Evolutionary conservation across 2,888 invertebrate species (phyloP), one percentile per base, ranked within the genome.

Genomic region (Caenorhabditis doughertyi): DNA sequence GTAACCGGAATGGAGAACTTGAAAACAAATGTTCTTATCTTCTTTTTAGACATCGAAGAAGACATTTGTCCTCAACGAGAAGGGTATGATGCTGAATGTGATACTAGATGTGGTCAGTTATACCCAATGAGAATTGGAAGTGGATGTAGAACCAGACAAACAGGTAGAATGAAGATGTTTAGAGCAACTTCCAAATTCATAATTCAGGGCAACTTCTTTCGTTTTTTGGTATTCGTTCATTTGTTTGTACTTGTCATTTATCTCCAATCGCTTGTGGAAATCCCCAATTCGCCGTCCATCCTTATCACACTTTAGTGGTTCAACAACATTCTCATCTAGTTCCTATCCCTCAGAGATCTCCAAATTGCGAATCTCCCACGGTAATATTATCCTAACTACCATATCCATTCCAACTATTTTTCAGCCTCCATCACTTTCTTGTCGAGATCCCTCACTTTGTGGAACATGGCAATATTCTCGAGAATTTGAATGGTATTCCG

Each of bases 21-120:
- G n/a, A 35, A 35, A 35, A 9, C 9, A 5, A 35, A 7, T 5
- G 35, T 35, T 35, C 35, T 7, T 9, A 3, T 2, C 9, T 13
- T 1, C 23, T 56, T 58, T 74, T 25, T 74, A 88, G 88, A 88
- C 47, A 79, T 87, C 56, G 73, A 76, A 21, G 88, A 88, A 35
- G 88, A 88, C 42, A 81, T 88, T 27, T 88, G 88, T 53, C 84
- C 86, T 23, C 88, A 88, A 55, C 72, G 85, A 21, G 86, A 88
- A 64, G 88, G 88, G 9, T 83, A 77, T 42, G 88, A 88, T 73
- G 67, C 55, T 18, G 87, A 88, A 42, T 88, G 88, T 35, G 86
- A 88, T 65, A 42, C 76, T 21, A 64, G 77, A 23, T 88, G 88
- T 67, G 62, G 79, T 18, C 71, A 74, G 25, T 55, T 73, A 8